Evolutionary conservation across 2,113 vertebrate genomes (phyloP), one percentile per base, ranked within the genome.

Genomic region (Callionymus lyra): DNA sequence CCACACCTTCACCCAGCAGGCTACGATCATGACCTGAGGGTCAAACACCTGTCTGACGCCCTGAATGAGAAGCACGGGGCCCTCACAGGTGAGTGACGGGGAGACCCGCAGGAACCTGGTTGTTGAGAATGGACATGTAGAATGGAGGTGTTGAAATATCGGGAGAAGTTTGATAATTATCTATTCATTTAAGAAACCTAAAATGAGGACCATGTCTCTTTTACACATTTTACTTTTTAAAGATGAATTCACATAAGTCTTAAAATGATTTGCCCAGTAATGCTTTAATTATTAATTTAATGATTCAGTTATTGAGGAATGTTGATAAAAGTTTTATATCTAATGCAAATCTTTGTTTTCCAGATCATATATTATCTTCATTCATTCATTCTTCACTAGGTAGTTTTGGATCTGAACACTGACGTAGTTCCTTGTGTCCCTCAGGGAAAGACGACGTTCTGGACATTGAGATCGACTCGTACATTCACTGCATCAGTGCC

Each of bases 401-500:
- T 8, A 27, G 21, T 27, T 5, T 8, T 27, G 4, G 21, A 27
- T 27, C 4, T 5, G 21, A 27, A 27, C 21, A 27, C 4, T 5
- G 21, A 27, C 21, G n/a, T n/a, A n/a, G n/a, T 27, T 4, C 36
- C 14, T 4, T 57, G 36, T 31, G 1, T 49, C 44, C 59, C 38
- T 12, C 81, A 99, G 95, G 95, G 40, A 95, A 93, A 60, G 94
- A 97, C 0, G 95, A 99, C 10, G 86, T 91, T 12, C 77, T 96
- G 37, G 94, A 99, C 58, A 85, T 93, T 1, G 95, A 99, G 81
- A 97, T 94, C 0, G 92, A 97, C 4, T 91, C 93, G 0, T 99
- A 97, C 84, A 94, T 99, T 46, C 91, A 96, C 85, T 97, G 92
- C 0, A 82, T 97, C 79, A 97, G 92, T 1, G 91, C 94, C 68